Base-by-base conservation (phyloP, 92 coral and sea anemone species). In the Porites lobata region DNA sequence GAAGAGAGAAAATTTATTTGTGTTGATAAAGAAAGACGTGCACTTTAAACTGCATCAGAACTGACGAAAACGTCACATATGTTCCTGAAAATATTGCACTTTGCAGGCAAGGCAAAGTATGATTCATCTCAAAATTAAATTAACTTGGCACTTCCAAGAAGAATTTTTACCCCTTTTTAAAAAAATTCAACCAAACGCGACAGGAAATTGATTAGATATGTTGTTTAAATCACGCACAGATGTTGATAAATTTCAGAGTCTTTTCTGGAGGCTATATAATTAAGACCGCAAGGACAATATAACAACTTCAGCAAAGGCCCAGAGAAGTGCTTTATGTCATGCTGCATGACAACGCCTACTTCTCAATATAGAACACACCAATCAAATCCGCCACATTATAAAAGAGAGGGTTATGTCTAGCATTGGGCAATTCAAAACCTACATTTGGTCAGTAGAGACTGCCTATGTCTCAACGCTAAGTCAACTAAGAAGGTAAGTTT, bases 231-330 rank as follows among this genome's bases (percentile, higher is more conserved):
- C 50, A 15, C 50, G 18, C 22, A 20, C 51, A 24, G 68, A 26
- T 26, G 53, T 12, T 76, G 26, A 57, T 64, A 24, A 76, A 11
- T 76, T 22, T 22, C 20, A 14, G 80, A 13, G 10, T 59, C 8
- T 57, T 79, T 79, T 80, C 74, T 65, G 1, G 24, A 21, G 84
- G 84, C 64, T 13, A 66, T 43, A 1, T 7, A 65, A 51, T 63
- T 67, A 22, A 65, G 43, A 43, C 7, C 47, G 19, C 50, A n/a
- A 22, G 65, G 24, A 65, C 50, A 79, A 38, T 38, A 38, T 4
- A 3, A 38, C 47, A 3, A 38, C 47, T 38, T 4, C 47, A 38
- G 47, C 47, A 38, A 38, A 38, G 47, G 47, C 47, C 0, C 47
- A 3, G 47, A 38, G 47, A 38, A 38, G 47, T 38, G 47, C 47